phyloP scores from a whole-genome alignment of 2,888 invertebrate species.

The Microchrysa polita region DNA sequence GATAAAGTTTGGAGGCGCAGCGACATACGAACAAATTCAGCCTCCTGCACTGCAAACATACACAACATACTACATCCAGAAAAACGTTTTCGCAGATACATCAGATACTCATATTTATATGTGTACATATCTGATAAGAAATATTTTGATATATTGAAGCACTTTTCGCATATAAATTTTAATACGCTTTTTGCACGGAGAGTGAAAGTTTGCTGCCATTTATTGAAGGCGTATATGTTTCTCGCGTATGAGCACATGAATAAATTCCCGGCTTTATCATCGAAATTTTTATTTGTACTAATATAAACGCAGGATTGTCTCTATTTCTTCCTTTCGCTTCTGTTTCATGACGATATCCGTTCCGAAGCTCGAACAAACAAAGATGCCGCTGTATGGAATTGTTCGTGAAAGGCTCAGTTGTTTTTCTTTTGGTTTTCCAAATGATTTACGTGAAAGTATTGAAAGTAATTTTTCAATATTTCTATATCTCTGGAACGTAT shows the following conservation, averaged over 20 bases:
- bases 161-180: constrained; percentile 18
- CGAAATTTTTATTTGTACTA: constrained; percentile 7
- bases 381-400: too few relatives aligned
- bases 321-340: too few relatives aligned
- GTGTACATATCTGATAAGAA: neutral
- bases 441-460: neutral
- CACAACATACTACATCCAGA: constrained; percentile 7
- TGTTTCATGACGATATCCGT: neutral
- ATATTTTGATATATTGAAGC: neutral
- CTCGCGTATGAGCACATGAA: neutral
- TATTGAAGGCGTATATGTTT: neutral
- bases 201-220: constrained; percentile 8
- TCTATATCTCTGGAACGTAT: neutral
- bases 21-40: neutral
- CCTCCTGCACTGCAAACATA: neutral
- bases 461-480: constrained; percentile 2
- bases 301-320: too few relatives aligned
- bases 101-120: neutral
- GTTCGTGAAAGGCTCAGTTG: too few relatives aligned
- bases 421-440: too few relatives aligned
- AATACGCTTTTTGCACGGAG: neutral
- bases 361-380: too few relatives aligned
- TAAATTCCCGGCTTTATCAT: constrained; percentile 10
- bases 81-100: neutral
- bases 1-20: neutral